A percentile compares a stretch with the other conserved stretches of the same genome.
These are phyloP conservation scores for Lepidothrix coronata DNA, from an alignment of 2,113 vertebrate genomes.

Conservation along the genomic window DNA sequence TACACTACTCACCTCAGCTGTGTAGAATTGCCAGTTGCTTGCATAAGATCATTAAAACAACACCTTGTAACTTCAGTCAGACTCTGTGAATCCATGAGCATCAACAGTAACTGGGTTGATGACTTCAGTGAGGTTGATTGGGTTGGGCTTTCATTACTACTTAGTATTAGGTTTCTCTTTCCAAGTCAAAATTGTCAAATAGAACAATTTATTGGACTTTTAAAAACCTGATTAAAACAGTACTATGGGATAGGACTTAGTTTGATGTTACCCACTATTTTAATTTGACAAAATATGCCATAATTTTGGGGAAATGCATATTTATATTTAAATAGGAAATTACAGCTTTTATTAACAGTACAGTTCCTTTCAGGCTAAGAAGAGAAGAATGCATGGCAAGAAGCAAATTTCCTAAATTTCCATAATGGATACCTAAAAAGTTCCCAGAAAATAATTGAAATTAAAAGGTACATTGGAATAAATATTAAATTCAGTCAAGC, in stretches of 20 bases:
- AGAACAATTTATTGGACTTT: constrained; percentile 47
- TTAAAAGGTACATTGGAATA: background rate
- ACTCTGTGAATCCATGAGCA: constrained; percentile 37
- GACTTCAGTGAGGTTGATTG: constrained; percentile 56
- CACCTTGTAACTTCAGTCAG: constrained; percentile 48
- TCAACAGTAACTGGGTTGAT: constrained; percentile 40
- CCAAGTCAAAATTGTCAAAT: constrained; percentile 53
- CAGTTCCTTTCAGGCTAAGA: background rate
- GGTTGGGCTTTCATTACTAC: constrained; percentile 39
- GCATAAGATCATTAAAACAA: constrained; percentile 52
- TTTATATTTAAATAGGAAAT: constrained; percentile 18
- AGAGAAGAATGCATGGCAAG: constrained; percentile 4
- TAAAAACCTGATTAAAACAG: constrained; percentile 52
- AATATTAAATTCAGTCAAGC: background rate
- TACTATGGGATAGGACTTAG: constrained; percentile 7
- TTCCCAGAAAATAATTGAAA: constrained; percentile 23
- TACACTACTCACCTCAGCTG: background rate
- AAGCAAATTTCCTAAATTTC: constrained; percentile 14
- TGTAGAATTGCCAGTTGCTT: constrained; percentile 15
- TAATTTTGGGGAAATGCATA: constrained; percentile 22
- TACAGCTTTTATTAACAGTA: constrained; percentile 5
- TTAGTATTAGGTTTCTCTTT: constrained; percentile 45
- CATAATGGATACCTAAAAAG: background rate
- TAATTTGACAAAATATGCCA: constrained; percentile 30
- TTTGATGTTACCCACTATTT: constrained; percentile 37